Base-by-base conservation (phyloP, 2,888 invertebrate genomes). In the Xestia sexstrigata region DNA sequence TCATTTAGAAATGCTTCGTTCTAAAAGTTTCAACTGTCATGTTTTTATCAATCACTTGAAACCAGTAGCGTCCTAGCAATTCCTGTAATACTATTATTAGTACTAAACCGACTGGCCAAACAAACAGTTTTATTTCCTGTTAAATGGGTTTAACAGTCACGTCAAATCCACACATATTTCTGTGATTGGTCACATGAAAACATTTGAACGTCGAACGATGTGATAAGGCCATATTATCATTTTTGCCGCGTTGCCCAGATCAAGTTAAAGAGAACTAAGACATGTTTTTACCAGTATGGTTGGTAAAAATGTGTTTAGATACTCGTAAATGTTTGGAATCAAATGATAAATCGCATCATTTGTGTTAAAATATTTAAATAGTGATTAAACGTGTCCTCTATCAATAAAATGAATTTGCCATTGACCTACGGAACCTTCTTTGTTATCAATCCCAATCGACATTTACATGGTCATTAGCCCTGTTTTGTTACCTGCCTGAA, bases 161-260 rank as follows among this genome's bases (percentile, higher is more conserved):
- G 35, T 49, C 26, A 58, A 75, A 70, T 39, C 45, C 55, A 74
- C 70, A 60, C 84, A 67, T 62, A 63, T 73, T 80, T 63, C 58
- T 81, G 69, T 83, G 81, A 84, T 83, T 83, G 84, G 83, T 81
- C 72, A 73, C 39, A 26, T 68, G 26, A 65, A 73, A 83, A 68
- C 62, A 39, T 75, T 83, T 81, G 72, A 84, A 76, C 72, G 62
- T 84, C 83, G 83, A 70, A 84, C 76, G 85, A 83, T 83, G 63
- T 58, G 83, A 84, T 83, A 83, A 81, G 70, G 20, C 52, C 75
- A 20, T 80, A 79, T 79, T 80, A 79, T 79, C 60, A 42, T 70
- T 78, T 83, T 83, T 49, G 66, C 55, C 39, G 47, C 39, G 47
- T 55, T 78, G 8, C 20, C 23, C 52, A 70, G 55, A 78, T 78